Evolutionary conservation across 2,888 invertebrate species (phyloP), one percentile per base, ranked within the genome.

Genomic region (Andricus quercusramuli): DNA sequence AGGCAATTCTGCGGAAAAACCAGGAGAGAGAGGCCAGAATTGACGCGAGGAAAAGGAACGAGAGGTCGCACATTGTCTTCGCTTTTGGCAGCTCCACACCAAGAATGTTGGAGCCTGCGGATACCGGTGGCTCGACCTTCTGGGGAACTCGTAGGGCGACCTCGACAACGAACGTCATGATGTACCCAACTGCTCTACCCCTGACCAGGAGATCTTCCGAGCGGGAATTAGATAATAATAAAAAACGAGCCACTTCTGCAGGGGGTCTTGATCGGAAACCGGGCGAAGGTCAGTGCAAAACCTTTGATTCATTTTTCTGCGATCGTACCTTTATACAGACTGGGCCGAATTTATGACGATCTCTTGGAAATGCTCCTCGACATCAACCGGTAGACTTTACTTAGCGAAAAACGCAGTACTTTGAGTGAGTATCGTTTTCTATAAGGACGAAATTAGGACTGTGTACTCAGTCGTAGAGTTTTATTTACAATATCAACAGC

Each of bases 1-100:
- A 97, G 92, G 97, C 97, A 84, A 96, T 98, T 87, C 93, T 98
- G 87, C 96, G 96, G 90, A 96, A 97, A 91, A 98, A 97, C 93
- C 96, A 96, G 94, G 97, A 97, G 92, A 95, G 97, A 87, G 96
- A 97, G 90, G 96, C 96, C 86, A 95, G 96, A 85, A 94, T 97
- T 90, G 97, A 97, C 93, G 95, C 96, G 78, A 97, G 96, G 92
- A 95, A 95, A 89, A 95, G 95, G 89, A 95, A 96, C 88, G 97
- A 97, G 91, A 95, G 96, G 88, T 95, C 95, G 85, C 94, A 94
- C 87, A 94, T 94, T 83, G 96, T 96, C 80, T 98, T 97, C 94
- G 98, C 98, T 79, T 98, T 98, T 93, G 98, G 98, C 82, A 98
- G 97, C 88, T 98, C 97, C 86, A 98, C 97, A 84, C 98, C 98